A percentile compares a stretch with the other conserved stretches of the same genome.
phyloP scores from a whole-genome alignment of 2,888 invertebrate species.

The Apantesis nais region DNA sequence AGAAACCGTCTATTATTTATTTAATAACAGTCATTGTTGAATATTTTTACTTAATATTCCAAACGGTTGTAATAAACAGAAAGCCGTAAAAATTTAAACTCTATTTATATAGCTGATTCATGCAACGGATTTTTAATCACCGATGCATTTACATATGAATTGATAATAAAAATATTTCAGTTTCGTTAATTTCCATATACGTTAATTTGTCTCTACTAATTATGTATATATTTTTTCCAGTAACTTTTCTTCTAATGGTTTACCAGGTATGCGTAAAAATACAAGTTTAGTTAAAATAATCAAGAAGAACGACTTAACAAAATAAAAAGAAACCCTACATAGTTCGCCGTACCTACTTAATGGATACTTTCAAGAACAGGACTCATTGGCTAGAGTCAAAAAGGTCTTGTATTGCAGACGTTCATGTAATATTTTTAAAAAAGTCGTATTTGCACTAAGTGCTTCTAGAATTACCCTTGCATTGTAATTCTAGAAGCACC shows the following conservation, averaged over 20 bases:
- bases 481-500: too few relatives aligned
- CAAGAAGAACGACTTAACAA: too few relatives aligned
- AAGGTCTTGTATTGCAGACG: too few relatives aligned
- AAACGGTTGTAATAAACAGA: neutral
- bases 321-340: too few relatives aligned
- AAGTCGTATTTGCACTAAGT: too few relatives aligned
- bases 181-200: conserved; percentile 17
- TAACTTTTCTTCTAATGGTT: neutral
- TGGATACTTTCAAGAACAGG: too few relatives aligned
- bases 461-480: too few relatives aligned
- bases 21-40: neutral
- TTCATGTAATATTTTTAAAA: too few relatives aligned
- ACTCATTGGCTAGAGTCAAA: too few relatives aligned
- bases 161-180: conserved; percentile 28
- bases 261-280: neutral
- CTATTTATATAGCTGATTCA: conserved; percentile 19
- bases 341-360: too few relatives aligned
- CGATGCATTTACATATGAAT: conserved; percentile 40
- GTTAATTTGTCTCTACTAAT: conserved; percentile 11
- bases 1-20: conserved; percentile 8
- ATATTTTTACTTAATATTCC: neutral
- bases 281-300: neutral
- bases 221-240: neutral
- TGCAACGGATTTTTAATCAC: conserved; percentile 26
- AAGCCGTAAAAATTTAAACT: conserved; percentile 22